Base-by-base conservation (phyloP, 2,888 invertebrate genomes). In the Osedax fenrisi region DNA sequence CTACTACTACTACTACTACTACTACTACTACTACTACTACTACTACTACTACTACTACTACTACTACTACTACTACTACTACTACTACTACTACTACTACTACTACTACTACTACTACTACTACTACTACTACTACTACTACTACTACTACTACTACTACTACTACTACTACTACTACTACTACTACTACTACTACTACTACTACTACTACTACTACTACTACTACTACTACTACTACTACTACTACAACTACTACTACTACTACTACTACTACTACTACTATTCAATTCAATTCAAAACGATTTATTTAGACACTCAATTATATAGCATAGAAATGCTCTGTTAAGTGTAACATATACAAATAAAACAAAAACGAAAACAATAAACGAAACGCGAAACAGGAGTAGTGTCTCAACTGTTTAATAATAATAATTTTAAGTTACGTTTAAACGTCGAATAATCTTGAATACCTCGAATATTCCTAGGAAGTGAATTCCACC, bases 11-110 rank as follows among this genome's bases (percentile, higher is more conserved):
- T 68, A 26, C 25, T 1, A 24, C 68, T 68, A 68, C 68, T 1
- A 3, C 68, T 68, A 26, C 24, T 1, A 68, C 68, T 68, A 68
- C 68, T 1, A 68, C 62, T 62, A 62, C 62, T 17, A 62, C 66
- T 66, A 64, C 66, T n/a, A 1, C 66, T 64, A 66, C 66, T 21
- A 21, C 66, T 66, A 66, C 66, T 0, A 0, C 56, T 0, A 0
- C 66, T 66, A 66, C 66, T 0, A 1, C 66, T 66, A 66, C 1
- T 0, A 0, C 66, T 66, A 66, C 66, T 21, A 21, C 66, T 21
- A 21, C 66, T 64, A 22, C 66, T 0, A 1, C 66, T 64, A 64
- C 1, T 22, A 1, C 66, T 64, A n/a, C 68, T 68, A 68, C 23
- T 22, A 22, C 68, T 68, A 68, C 26, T 1, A 26, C 68, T 68